A percentile compares a stretch with the other conserved stretches of the same genome.
Conservation (phyloP, 2,888 invertebrate genomes). For the Onchidella celtica region DNA sequence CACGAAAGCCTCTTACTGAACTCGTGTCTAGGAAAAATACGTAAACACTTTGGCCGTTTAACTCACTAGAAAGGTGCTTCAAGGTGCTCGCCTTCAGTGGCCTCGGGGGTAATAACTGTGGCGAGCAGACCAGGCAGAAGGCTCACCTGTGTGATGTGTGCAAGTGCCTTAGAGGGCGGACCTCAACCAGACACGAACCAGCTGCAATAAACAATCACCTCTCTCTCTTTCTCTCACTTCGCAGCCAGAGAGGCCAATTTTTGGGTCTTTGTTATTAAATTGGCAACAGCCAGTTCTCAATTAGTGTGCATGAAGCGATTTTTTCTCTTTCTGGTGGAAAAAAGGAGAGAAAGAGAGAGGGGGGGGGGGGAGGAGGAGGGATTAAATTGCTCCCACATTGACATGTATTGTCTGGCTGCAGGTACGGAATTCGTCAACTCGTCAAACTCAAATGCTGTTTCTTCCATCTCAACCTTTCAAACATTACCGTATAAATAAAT, state of each 20-base stretch:
- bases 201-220: slow-evolving; percentile 29
- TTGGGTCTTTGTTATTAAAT: neutral
- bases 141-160: slow-evolving; percentile 41
- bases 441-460: neutral
- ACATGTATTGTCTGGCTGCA: no score
- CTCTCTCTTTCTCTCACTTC: neutral
- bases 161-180: slow-evolving; percentile 28
- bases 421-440: no score
- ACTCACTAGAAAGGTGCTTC: neutral
- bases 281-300: no score
- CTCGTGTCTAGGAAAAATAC: neutral
- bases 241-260: neutral
- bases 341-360: neutral
- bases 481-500: neutral
- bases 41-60: slow-evolving; percentile 34
- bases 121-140: slow-evolving; percentile 18
- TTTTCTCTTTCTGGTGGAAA: no score
- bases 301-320: no score
- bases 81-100: slow-evolving; percentile 9
- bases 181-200: slow-evolving; percentile 32
- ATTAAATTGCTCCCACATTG: no score
- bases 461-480: neutral
- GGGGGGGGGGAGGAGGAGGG: neutral
- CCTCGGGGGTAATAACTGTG: slow-evolving; percentile 28
- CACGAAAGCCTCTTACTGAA: slow-evolving; percentile 29